These are phyloP conservation scores for Bombus difficillimus DNA, from an alignment of 1,140 invertebrate genomes.

Conservation along the genomic window DNA sequence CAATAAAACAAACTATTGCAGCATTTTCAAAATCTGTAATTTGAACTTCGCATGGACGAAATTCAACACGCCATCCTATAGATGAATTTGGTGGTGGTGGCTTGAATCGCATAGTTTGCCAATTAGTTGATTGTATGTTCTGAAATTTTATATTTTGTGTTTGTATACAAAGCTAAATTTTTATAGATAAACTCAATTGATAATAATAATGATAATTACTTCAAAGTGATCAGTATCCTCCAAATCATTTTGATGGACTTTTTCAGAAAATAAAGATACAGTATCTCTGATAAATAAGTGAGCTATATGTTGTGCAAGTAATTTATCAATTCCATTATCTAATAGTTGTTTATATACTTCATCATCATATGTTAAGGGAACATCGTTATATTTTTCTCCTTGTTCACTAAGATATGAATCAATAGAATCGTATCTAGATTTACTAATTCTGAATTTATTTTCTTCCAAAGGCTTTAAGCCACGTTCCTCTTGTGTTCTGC, in stretches of 20 bases:
- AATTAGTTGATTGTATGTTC: conserved; percentile 99
- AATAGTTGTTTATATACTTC: conserved; percentile 91
- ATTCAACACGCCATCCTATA: conserved; percentile 99
- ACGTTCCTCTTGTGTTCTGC: conserved; percentile 96
- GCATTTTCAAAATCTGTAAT: conserved; percentile 99
- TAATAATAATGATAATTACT: conserved; percentile 81
- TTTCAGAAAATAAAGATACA: conserved; percentile 97
- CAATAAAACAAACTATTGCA: conserved; percentile 99
- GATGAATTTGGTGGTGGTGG: conserved; percentile 96
- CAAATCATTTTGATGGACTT: conserved; percentile 96
- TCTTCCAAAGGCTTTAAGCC: conserved; percentile 90
- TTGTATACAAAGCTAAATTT: conserved; percentile 32
- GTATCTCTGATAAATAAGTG: conserved; percentile 99
- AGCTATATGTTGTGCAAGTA: conserved; percentile 96
- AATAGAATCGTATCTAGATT: conserved; percentile 99
- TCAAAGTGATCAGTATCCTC: conserved; percentile 99
- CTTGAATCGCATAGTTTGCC: conserved; percentile 99
- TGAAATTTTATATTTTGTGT: conserved; percentile 78
- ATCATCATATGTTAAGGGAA: conserved; percentile 93
- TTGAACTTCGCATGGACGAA: conserved; percentile 99
- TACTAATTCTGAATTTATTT: conserved; percentile 94
- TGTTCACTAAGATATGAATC: conserved; percentile 97
- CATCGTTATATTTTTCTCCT: conserved; percentile 95
- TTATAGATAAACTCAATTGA: conserved; percentile 42
- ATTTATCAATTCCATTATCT: conserved; percentile 94